phyloP scores from a whole-genome alignment of 2,888 invertebrate genomes.

The Byasa hedistus region DNA sequence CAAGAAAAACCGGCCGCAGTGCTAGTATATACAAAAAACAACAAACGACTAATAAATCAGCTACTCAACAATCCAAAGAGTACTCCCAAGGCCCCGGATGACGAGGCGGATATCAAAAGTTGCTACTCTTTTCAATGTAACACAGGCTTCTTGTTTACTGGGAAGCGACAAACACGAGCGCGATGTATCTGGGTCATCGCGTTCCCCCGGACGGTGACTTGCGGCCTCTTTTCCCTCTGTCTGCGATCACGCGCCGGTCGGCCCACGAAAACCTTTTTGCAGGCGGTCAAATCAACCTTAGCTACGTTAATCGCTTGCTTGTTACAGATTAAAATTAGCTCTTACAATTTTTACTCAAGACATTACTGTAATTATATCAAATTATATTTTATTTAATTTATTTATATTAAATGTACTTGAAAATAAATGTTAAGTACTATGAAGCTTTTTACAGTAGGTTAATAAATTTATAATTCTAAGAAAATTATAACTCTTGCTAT shows the following conservation, averaged over 20 bases:
- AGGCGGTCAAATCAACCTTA: too few relatives aligned
- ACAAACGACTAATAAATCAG: constrained; percentile 10
- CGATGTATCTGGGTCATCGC: constrained; percentile 26
- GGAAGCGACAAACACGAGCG: constrained; percentile 6
- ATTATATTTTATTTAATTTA: too few relatives aligned
- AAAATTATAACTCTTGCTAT: too few relatives aligned
- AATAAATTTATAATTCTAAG: too few relatives aligned
- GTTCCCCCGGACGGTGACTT: constrained; percentile 24
- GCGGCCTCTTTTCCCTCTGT: constrained; percentile 21
- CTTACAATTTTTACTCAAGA: too few relatives aligned
- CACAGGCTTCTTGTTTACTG: constrained; percentile 13
- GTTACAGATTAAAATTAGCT: too few relatives aligned
- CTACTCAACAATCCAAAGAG: not conserved
- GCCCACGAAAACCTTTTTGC: constrained; percentile 10
- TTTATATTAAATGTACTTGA: too few relatives aligned
- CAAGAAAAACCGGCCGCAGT: too few relatives aligned
- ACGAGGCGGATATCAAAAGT: constrained; percentile 7
- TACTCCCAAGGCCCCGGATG: constrained; percentile 7
- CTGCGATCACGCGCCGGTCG: constrained; percentile 2
- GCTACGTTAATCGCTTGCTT: too few relatives aligned
- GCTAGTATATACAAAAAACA: not conserved
- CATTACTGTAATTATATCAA: too few relatives aligned
- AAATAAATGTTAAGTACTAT: too few relatives aligned
- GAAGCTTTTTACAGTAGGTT: too few relatives aligned
- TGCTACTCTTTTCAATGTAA: constrained; percentile 14